These are phyloP conservation scores for Ctenoplectra terminalis DNA, from an alignment of 1,140 invertebrate genomes.

Conservation along the genomic window DNA sequence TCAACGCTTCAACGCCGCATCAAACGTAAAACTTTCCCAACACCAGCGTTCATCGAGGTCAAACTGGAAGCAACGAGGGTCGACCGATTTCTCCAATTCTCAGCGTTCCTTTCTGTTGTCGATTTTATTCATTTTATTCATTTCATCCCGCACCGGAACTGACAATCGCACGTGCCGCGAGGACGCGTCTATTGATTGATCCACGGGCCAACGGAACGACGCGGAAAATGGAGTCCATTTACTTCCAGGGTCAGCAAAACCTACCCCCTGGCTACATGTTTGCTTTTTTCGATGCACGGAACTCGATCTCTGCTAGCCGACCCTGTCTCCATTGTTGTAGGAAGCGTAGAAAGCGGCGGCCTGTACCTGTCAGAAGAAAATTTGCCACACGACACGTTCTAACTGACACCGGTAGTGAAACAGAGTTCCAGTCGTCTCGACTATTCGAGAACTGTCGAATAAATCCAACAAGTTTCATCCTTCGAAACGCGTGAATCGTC, in stretches of 20 bases:
- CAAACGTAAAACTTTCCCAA: background rate
- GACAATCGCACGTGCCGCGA: slow-evolving; percentile 35
- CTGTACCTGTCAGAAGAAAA: background rate
- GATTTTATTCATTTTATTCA: slow-evolving; percentile 4
- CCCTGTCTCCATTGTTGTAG: background rate
- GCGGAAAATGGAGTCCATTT: slow-evolving; percentile 34
- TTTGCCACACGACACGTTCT: background rate
- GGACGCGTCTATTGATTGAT: slow-evolving; percentile 31
- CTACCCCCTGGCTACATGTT: background rate
- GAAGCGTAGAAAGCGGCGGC: background rate
- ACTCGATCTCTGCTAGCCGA: too few relatives aligned
- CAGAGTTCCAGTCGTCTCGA: too few relatives aligned
- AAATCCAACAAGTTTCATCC: background rate
- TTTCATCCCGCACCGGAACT: background rate
- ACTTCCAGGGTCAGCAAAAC: slow-evolving; percentile 37
- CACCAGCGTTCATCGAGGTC: background rate
- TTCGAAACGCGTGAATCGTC: background rate
- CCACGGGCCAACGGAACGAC: background rate
- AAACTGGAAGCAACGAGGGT: too few relatives aligned
- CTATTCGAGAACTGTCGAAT: background rate
- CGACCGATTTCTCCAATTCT: background rate
- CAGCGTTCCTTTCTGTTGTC: too few relatives aligned
- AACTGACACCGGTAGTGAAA: background rate
- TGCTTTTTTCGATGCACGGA: background rate
- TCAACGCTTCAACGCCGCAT: too few relatives aligned